Conservation (phyloP, 1,140 invertebrate genomes). For the Zophobas morio region DNA sequence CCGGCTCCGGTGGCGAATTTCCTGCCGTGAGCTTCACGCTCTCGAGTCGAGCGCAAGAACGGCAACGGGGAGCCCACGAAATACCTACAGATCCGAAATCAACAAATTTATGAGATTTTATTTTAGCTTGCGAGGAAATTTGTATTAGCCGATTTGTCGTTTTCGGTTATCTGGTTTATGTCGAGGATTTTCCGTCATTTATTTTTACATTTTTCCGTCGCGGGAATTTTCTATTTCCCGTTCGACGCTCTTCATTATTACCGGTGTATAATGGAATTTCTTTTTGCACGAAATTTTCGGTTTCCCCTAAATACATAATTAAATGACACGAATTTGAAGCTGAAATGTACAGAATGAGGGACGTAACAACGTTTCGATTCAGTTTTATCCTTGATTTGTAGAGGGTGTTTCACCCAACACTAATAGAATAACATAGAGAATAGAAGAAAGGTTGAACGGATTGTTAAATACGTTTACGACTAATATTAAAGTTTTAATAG, state of each 20-base stretch:
- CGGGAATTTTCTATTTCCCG: constrained; percentile 61
- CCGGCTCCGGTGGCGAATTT: constrained; percentile 49
- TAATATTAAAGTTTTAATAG: too few relatives aligned
- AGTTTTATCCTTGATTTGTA: too few relatives aligned
- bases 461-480: too few relatives aligned
- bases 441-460: too few relatives aligned
- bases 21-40: constrained; percentile 41
- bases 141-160: constrained; percentile 59
- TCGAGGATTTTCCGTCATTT: constrained; percentile 60
- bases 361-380: background rate
- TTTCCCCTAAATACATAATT: constrained; percentile 30
- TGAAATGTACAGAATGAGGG: background rate
- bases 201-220: constrained; percentile 62
- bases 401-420: too few relatives aligned
- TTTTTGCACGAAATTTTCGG: constrained; percentile 34
- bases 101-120: constrained; percentile 47
- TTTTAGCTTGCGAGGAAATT: constrained; percentile 54
- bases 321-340: constrained; percentile 10
- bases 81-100: constrained; percentile 29
- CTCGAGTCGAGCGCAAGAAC: constrained; percentile 6
- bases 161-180: constrained; percentile 58
- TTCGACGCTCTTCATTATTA: constrained; percentile 59
- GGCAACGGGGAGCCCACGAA: constrained; percentile 1
- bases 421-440: too few relatives aligned
- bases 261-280: constrained; percentile 60